These are phyloP conservation scores for Brachyrhaphis roseni DNA, from an alignment of 2,797 vertebrate genomes.

Conservation along the genomic window DNA sequence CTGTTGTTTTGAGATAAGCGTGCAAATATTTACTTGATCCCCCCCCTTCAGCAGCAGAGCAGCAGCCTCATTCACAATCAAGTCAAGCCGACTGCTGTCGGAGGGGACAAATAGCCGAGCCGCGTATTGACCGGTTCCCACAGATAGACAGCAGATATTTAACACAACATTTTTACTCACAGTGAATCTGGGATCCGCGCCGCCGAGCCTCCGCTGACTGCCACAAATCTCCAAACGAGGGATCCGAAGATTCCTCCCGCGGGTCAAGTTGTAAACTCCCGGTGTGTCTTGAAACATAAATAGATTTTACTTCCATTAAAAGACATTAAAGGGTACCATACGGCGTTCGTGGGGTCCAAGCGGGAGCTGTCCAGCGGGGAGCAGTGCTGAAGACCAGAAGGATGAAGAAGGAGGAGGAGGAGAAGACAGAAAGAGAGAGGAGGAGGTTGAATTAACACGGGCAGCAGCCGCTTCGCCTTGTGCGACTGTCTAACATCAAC, in stretches of 20 bases:
- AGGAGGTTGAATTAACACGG: slow-evolving; percentile 78
- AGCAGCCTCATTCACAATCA: slow-evolving; percentile 49
- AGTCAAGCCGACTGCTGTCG: slow-evolving; percentile 22
- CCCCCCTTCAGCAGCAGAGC: slow-evolving; percentile 28
- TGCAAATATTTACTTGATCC: slow-evolving; percentile 39
- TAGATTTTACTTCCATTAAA: slow-evolving; percentile 84
- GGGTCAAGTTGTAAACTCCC: slow-evolving; percentile 82
- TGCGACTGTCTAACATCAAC: slow-evolving; percentile 85
- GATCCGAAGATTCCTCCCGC: slow-evolving; percentile 79
- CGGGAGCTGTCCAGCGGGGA: slow-evolving; percentile 80
- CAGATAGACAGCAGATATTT: slow-evolving; percentile 27
- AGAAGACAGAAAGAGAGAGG: slow-evolving; percentile 68
- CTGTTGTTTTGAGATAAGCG: slow-evolving; percentile 42
- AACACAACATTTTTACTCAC: slow-evolving; percentile 74
- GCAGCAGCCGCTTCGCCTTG: slow-evolving; percentile 81
- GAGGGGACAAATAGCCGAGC: not conserved
- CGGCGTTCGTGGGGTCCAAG: slow-evolving; percentile 73
- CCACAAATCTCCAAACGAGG: slow-evolving; percentile 76
- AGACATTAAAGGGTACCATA: slow-evolving; percentile 71
- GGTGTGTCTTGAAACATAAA: slow-evolving; percentile 79
- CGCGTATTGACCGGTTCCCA: not conserved
- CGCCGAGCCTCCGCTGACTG: slow-evolving; percentile 67
- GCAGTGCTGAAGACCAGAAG: slow-evolving; percentile 78
- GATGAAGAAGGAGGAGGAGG: slow-evolving; percentile 66
- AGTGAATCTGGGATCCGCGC: slow-evolving; percentile 67